Evolutionary conservation across 2,113 vertebrate genomes (phyloP).

Genomic region (Ahaetulla prasina): DNA sequence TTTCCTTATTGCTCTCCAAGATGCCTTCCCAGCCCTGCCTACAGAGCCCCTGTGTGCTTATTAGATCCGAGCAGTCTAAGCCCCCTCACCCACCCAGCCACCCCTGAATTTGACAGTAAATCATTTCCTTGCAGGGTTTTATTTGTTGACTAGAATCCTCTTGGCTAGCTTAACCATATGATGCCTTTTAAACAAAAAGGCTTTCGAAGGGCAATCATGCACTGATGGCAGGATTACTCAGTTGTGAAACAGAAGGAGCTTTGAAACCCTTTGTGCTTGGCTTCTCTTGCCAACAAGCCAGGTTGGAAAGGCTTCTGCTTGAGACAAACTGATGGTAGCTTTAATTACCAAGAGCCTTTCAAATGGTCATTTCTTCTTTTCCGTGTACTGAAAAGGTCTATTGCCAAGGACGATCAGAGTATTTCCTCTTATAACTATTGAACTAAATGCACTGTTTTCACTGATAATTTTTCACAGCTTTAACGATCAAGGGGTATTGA

Average conservation of each 20-base stretch:
- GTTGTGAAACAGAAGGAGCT: background rate
- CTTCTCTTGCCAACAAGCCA: background rate
- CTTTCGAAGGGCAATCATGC: background rate
- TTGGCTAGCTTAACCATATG: constrained; percentile 1
- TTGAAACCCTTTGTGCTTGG: accelerated
- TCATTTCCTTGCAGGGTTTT: constrained; percentile 26
- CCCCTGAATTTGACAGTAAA: background rate
- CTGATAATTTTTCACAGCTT: background rate
- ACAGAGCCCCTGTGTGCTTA: background rate
- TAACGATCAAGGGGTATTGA: background rate
- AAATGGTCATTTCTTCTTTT: constrained; percentile 27
- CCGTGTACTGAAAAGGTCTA: background rate
- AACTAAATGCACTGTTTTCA: background rate
- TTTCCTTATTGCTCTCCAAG: background rate
- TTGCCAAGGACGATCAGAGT: constrained; percentile 3
- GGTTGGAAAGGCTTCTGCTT: constrained; percentile 14
- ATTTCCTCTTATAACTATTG: constrained; percentile 6
- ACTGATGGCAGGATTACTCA: background rate
- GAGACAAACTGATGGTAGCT: background rate
- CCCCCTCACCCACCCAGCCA: background rate
- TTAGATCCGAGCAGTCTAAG: background rate
- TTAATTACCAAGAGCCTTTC: constrained; percentile 13
- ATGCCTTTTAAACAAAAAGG: constrained; percentile 11
- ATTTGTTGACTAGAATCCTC: constrained; percentile 23
- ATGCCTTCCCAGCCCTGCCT: constrained; percentile 15